Evolutionary conservation across 2,113 vertebrate genomes (phyloP).

Genomic region (Leptobrachium leishanense): DNA sequence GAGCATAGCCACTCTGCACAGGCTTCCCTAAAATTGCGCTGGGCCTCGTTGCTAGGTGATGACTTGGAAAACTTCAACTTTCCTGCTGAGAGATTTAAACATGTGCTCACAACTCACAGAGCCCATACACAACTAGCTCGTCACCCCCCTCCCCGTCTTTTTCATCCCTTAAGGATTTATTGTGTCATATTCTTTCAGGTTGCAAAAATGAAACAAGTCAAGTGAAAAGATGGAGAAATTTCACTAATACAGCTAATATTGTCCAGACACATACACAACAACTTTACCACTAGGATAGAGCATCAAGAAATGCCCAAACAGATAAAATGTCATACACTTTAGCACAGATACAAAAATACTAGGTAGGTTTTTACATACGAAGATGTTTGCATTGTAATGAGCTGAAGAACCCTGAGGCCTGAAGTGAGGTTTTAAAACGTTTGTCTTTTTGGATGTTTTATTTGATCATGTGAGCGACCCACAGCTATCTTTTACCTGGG

Average conservation of each 20-base stretch:
- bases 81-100: slow-evolving; percentile 69
- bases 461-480: slow-evolving; percentile 11
- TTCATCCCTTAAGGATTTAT: background rate
- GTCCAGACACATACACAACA: too few relatives aligned
- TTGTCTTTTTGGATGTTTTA: background rate
- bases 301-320: background rate
- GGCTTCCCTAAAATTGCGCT: slow-evolving; percentile 73
- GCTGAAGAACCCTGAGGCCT: background rate
- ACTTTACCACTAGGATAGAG: too few relatives aligned
- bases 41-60: slow-evolving; percentile 76
- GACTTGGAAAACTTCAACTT: slow-evolving; percentile 71
- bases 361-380: slow-evolving; percentile 12
- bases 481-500: slow-evolving; percentile 50
- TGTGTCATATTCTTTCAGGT: too few relatives aligned
- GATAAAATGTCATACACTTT: background rate
- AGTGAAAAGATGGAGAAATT: slow-evolving; percentile 50
- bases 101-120: slow-evolving; percentile 33
- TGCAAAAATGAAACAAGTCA: background rate
- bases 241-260: slow-evolving; percentile 11
- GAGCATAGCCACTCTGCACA: slow-evolving; percentile 62
- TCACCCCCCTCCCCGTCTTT: slow-evolving; percentile 21
- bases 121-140: slow-evolving; percentile 24
- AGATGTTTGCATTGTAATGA: slow-evolving; percentile 25
- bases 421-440: background rate
- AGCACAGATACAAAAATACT: background rate